Percentiles rank a stretch among this genome's conserved stretches.
Conservation (phyloP, 1,140 invertebrate genomes). For the Atta colombica region DNA sequence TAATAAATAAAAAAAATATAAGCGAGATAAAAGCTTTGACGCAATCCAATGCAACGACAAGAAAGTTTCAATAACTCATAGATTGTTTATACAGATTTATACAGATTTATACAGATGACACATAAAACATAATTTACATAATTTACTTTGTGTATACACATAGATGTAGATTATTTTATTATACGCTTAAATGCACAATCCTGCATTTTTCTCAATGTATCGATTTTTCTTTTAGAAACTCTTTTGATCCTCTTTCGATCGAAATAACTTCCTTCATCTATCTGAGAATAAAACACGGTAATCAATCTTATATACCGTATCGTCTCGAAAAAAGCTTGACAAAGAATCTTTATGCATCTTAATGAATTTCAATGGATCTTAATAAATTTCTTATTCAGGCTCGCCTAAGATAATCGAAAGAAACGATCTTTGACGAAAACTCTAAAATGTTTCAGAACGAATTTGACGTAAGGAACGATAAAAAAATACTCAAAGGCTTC, state of each 20-base stretch:
- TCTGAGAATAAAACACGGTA: neutral
- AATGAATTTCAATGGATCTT: conserved; percentile 7
- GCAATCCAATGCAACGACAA: too few species aligned
- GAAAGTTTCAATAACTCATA: too few species aligned
- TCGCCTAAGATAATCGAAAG: conserved; percentile 16
- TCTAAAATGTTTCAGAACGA: neutral
- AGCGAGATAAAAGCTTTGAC: too few species aligned
- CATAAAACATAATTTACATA: too few species aligned
- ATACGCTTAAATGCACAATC: too few species aligned
- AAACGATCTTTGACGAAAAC: conserved; percentile 21
- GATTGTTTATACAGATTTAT: too few species aligned
- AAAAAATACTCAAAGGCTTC: neutral
- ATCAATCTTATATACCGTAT: conserved; percentile 12
- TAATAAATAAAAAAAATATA: too few species aligned
- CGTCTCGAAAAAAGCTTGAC: conserved; percentile 8
- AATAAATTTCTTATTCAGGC: conserved; percentile 14
- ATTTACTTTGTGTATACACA: too few species aligned
- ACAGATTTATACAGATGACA: too few species aligned
- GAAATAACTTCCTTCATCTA: neutral
- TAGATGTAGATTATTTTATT: too few species aligned
- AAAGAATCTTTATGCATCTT: conserved; percentile 24
- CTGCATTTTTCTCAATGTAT: too few species aligned
- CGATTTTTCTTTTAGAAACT: neutral
- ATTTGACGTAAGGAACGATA: conserved; percentile 1
- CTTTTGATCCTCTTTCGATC: neutral